phyloP scores from a whole-genome alignment of 2,797 vertebrate species.

The Lepilemur ruficaudatus region DNA sequence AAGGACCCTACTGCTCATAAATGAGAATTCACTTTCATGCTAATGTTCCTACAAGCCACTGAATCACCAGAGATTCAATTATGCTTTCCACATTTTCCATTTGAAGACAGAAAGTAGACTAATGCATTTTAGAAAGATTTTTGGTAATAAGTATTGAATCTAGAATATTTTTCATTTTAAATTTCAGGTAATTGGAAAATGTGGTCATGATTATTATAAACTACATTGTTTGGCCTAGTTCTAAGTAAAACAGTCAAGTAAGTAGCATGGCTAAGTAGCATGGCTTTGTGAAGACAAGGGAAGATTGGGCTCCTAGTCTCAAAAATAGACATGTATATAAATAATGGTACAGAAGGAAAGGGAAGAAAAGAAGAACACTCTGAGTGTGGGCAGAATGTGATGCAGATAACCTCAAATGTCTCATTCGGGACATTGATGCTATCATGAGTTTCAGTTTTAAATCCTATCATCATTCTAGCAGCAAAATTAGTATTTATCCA shows the following conservation, averaged over 20 bases:
- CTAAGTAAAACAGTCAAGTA: not conserved
- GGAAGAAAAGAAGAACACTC: not conserved
- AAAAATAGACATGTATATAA: not conserved
- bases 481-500: not conserved
- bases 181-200: constrained; percentile 13
- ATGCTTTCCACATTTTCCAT: not conserved
- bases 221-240: not conserved
- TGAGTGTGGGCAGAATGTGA: not conserved
- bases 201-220: not conserved
- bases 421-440: not conserved
- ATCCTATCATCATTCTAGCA: not conserved
- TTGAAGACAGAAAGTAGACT: not conserved
- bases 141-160: not conserved
- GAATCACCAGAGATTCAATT: not conserved
- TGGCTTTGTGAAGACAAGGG: not conserved
- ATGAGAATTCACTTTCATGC: not conserved
- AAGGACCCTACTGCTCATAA: not conserved
- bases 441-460: not conserved
- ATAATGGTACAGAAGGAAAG: not conserved
- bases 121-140: not conserved
- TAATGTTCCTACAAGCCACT: not conserved
- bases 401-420: not conserved
- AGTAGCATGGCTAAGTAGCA: not conserved
- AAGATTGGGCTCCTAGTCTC: not conserved
- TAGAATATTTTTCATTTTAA: not conserved